These are phyloP conservation scores for Oeneis ivallda DNA, from an alignment of 2,888 invertebrate species.

Conservation along the genomic window DNA sequence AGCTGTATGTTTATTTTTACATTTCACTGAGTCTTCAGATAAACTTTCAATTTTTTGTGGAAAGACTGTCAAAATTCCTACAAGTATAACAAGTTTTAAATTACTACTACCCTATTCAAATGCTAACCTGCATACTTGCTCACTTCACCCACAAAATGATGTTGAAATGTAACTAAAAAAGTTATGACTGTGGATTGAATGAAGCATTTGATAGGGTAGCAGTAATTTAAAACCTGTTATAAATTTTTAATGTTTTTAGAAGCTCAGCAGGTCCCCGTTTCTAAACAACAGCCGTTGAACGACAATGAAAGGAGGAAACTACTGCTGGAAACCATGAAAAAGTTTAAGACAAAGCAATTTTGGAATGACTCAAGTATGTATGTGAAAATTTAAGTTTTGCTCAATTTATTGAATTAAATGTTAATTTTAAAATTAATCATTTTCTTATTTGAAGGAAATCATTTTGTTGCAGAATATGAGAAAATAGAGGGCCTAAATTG, in stretches of 20 bases:
- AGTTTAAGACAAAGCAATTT: slow-evolving; percentile 60
- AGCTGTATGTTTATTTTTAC: no score
- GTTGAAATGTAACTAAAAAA: no score
- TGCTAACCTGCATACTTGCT: no score
- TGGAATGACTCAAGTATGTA: slow-evolving; percentile 65
- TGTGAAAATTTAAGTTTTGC: slow-evolving; percentile 36
- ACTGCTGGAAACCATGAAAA: slow-evolving; percentile 53
- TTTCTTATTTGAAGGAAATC: slow-evolving; percentile 26
- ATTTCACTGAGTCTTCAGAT: no score
- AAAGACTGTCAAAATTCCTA: no score
- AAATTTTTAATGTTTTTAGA: slow-evolving; percentile 14
- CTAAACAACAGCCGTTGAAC: slow-evolving; percentile 46
- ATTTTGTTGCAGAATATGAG: slow-evolving; percentile 64
- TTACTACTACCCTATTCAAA: no score
- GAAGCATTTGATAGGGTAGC: no score
- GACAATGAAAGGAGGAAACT: slow-evolving; percentile 54
- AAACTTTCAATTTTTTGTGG: no score
- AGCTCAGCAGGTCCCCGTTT: slow-evolving; percentile 12
- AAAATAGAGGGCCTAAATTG: slow-evolving; percentile 75
- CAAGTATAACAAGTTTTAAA: no score
- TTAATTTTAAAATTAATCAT: slow-evolving; percentile 20
- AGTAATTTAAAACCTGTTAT: background rate
- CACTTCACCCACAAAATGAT: no score
- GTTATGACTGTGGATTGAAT: no score
- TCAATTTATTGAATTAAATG: background rate